phyloP scores from a whole-genome alignment of 2,888 invertebrate genomes.

The Ecdyonurus torrentis region DNA sequence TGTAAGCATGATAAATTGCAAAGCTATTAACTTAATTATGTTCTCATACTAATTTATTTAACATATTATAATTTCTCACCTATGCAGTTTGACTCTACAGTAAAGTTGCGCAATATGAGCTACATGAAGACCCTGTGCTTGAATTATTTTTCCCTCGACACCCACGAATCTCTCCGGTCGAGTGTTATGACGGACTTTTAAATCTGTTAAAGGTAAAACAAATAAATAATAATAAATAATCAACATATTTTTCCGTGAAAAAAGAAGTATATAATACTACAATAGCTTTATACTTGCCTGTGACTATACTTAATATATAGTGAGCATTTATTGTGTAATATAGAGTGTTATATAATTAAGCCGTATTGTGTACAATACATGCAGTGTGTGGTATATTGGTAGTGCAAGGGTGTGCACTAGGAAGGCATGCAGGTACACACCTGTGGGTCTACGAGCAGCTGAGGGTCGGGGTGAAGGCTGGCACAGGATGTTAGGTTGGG shows the following conservation, averaged over 20 bases:
- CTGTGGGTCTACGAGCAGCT: constrained; percentile 9
- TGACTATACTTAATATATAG: too few relatives aligned
- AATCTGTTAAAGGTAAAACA: constrained; percentile 15
- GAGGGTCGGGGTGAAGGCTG: constrained; percentile 18
- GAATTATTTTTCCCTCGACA: constrained; percentile 25
- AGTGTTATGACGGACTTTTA: constrained; percentile 21
- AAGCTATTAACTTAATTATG: constrained; percentile 18
- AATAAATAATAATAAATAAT: background rate
- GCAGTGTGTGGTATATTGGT: too few relatives aligned
- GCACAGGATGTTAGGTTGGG: constrained; percentile 26
- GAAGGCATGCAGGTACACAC: background rate
- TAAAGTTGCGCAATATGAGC: constrained; percentile 26
- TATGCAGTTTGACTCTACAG: constrained; percentile 24
- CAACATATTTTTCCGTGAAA: background rate
- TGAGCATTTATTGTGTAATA: too few relatives aligned
- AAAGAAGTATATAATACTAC: too few relatives aligned
- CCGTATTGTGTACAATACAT: too few relatives aligned
- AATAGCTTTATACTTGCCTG: too few relatives aligned
- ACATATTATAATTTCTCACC: constrained; percentile 18
- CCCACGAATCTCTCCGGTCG: constrained; percentile 24
- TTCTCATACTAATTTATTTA: constrained; percentile 19
- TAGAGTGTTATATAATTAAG: too few relatives aligned
- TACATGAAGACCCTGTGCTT: constrained; percentile 26
- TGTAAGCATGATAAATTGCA: background rate
- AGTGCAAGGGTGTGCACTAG: background rate